Conservation (phyloP, 2,888 invertebrate genomes). For the Blastobasis adustella region DNA sequence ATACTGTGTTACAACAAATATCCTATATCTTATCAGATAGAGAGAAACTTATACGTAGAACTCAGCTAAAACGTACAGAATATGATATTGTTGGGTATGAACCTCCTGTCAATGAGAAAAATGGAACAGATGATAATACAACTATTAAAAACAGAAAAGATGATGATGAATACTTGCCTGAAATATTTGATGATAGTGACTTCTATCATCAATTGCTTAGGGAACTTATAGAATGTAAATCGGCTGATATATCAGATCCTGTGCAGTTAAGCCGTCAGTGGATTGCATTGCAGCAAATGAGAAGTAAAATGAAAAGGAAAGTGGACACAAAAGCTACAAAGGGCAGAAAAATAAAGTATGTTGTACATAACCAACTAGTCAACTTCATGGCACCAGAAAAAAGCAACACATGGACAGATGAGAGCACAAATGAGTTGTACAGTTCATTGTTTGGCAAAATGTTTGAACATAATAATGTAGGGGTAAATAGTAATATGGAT, state of each 20-base stretch:
- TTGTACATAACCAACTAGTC: constrained; percentile 88
- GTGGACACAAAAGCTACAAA: constrained; percentile 96
- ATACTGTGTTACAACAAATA: constrained; percentile 85
- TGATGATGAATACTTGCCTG: constrained; percentile 79
- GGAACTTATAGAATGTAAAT: constrained; percentile 94
- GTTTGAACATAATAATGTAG: constrained; percentile 62
- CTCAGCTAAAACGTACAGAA: constrained; percentile 85
- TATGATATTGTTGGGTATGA: constrained; percentile 80
- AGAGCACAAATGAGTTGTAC: constrained; percentile 86
- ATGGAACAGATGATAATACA: constrained; percentile 27
- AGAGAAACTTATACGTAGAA: constrained; percentile 83
- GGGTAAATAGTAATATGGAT: constrained; percentile 44
- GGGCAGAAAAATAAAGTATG: constrained; percentile 91
- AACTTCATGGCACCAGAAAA: constrained; percentile 93
- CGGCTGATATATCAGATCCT: constrained; percentile 87
- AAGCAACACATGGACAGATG: constrained; percentile 80
- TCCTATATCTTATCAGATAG: constrained; percentile 88
- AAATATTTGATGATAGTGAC: constrained; percentile 97
- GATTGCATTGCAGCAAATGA: constrained; percentile 92
- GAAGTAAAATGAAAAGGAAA: constrained; percentile 93
- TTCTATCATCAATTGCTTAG: constrained; percentile 95
- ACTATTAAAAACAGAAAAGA: constrained; percentile 44
- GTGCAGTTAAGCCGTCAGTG: constrained; percentile 91
- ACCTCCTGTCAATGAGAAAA: constrained; percentile 19
- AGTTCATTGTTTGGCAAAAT: constrained; percentile 86